Percentiles rank a stretch among this genome's conserved stretches.
These are phyloP conservation scores for Muscicapa comitata DNA, from an alignment of 2,797 vertebrate species.

Conservation along the genomic window DNA sequence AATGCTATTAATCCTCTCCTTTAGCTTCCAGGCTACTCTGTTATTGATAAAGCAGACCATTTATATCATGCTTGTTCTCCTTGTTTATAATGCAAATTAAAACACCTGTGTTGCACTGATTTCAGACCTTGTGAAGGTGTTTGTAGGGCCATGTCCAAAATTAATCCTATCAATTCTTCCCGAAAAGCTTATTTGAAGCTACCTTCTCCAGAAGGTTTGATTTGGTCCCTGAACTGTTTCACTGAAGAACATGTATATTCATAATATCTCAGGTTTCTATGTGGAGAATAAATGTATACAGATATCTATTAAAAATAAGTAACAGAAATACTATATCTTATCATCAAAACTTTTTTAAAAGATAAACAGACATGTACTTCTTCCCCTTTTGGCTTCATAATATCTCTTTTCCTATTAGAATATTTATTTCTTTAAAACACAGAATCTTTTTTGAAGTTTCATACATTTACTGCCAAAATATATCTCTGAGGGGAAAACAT, in stretches of 20 bases:
- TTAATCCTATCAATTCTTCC: not conserved
- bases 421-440: not conserved
- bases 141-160: not conserved
- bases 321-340: not conserved
- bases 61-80: not conserved
- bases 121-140: not conserved
- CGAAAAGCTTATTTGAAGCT: not conserved
- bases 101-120: not conserved
- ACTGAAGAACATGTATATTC: not conserved
- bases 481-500: not conserved
- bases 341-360: not conserved
- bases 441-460: not conserved
- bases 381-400: not conserved
- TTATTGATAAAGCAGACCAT: not conserved
- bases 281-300: not conserved
- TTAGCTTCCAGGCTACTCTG: not conserved
- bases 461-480: not conserved
- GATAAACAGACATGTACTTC: not conserved
- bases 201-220: not conserved
- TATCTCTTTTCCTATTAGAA: not conserved
- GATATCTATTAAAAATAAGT: not conserved
- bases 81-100: not conserved
- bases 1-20: not conserved
- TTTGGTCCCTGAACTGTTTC: not conserved
- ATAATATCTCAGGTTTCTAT: not conserved